A percentile compares a stretch with the other conserved stretches of the same genome.
phyloP scores from a whole-genome alignment of 2,888 invertebrate genomes.

The Eucera pruinosa region DNA sequence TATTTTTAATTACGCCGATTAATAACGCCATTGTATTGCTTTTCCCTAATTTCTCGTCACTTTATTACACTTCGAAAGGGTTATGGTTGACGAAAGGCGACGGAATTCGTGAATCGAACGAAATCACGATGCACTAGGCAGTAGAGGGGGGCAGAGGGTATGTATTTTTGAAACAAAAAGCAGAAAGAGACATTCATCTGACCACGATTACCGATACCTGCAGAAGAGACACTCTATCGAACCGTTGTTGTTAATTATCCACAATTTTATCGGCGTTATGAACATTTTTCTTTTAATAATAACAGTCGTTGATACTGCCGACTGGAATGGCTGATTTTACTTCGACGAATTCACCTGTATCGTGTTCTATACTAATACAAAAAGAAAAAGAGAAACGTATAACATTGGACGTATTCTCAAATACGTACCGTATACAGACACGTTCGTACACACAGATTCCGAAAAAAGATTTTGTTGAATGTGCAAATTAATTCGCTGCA shows the following conservation, averaged over 20 bases:
- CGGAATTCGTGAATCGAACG: background rate
- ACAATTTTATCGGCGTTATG: constrained; percentile 69
- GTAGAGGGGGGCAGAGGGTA: constrained; percentile 33
- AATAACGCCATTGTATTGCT: too few species aligned
- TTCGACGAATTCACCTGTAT: constrained; percentile 28
- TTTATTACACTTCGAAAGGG: too few species aligned
- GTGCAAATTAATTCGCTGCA: too few species aligned
- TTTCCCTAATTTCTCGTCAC: too few species aligned
- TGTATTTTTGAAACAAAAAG: constrained; percentile 63
- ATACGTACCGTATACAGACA: background rate
- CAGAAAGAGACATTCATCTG: constrained; percentile 58
- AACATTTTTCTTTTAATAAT: constrained; percentile 35
- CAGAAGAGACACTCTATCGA: constrained; percentile 63
- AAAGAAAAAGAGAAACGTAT: background rate
- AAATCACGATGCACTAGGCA: constrained; percentile 36
- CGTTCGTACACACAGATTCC: constrained; percentile 8
- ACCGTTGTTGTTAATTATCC: constrained; percentile 65
- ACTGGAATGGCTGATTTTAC: constrained; percentile 27
- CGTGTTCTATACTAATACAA: constrained; percentile 4
- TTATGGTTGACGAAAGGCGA: background rate
- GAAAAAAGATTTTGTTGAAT: too few species aligned
- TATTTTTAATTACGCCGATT: too few species aligned
- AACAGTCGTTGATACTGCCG: constrained; percentile 20
- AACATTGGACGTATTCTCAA: background rate
- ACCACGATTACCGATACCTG: constrained; percentile 75